Evolutionary conservation across 1,140 invertebrate genomes (phyloP).

Genomic region (Diorhabda elongata): DNA sequence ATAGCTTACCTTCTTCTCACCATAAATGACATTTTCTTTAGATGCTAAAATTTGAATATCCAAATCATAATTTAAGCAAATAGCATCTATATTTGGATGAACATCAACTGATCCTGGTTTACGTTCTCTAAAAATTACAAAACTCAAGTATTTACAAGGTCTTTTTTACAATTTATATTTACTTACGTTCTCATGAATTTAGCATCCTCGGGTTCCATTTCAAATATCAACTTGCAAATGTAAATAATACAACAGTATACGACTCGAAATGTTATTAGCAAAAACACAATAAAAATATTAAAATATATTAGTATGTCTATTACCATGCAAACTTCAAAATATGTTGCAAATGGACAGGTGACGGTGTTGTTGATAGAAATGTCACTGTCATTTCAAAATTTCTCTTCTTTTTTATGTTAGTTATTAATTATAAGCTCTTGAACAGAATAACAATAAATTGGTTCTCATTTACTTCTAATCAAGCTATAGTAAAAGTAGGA

Average conservation of each 20-base stretch:
- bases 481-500: too few relatives aligned
- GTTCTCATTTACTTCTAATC: too few relatives aligned
- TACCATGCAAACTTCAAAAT: slow-evolving; percentile 19
- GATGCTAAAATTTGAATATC: slow-evolving; percentile 82
- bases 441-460: too few relatives aligned
- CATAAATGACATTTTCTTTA: slow-evolving; percentile 77
- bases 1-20: slow-evolving; percentile 71
- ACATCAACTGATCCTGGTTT: slow-evolving; percentile 82
- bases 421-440: too few relatives aligned
- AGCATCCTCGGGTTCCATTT: slow-evolving; percentile 58
- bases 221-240: slow-evolving; percentile 16
- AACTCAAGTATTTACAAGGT: slow-evolving; percentile 17
- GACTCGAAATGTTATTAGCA: slow-evolving; percentile 5
- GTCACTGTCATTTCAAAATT: not conserved
- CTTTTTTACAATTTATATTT: slow-evolving; percentile 17
- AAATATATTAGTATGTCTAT: slow-evolving; percentile 15
- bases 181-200: slow-evolving; percentile 59
- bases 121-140: slow-evolving; percentile 60
- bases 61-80: slow-evolving; percentile 87
- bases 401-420: not conserved
- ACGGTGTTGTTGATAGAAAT: not conserved
- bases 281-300: slow-evolving; percentile 8
- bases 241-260: slow-evolving; percentile 11
- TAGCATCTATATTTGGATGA: slow-evolving; percentile 83
- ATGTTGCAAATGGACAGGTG: not conserved